Evolutionary conservation across 2,888 invertebrate species (phyloP).

Genomic region (Lottia gigantea): DNA sequence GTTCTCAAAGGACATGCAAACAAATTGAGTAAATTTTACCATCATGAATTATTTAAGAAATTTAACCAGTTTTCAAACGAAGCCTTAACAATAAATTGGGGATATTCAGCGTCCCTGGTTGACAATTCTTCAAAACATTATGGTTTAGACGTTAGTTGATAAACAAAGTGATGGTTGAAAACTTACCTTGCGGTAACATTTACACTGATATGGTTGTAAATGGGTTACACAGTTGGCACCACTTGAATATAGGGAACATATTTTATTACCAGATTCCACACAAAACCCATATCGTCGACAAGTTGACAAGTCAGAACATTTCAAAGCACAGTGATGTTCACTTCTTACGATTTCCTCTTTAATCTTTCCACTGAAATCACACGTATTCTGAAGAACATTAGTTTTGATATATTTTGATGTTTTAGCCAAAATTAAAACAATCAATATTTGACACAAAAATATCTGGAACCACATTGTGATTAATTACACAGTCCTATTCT

Average conservation of each 20-base stretch:
- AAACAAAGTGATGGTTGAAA: not conserved
- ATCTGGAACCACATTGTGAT: too few relatives aligned
- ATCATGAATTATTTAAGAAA: too few relatives aligned
- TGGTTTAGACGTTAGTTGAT: too few relatives aligned
- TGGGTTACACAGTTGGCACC: not conserved
- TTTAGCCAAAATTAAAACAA: not conserved
- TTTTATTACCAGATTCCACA: not conserved
- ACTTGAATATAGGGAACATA: not conserved
- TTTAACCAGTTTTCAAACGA: too few relatives aligned
- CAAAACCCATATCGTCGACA: not conserved
- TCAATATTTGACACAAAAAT: too few relatives aligned
- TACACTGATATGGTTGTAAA: not conserved
- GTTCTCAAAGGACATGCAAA: too few relatives aligned
- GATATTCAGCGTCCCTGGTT: too few relatives aligned
- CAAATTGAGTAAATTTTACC: too few relatives aligned
- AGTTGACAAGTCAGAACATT: not conserved
- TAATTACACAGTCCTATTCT: too few relatives aligned
- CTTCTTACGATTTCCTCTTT: not conserved
- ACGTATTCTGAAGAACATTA: not conserved
- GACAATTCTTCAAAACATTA: too few relatives aligned
- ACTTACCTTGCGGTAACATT: not conserved
- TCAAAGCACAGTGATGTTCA: not conserved
- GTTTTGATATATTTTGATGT: not conserved
- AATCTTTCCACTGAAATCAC: not conserved
- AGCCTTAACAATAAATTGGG: too few relatives aligned